phyloP scores from a whole-genome alignment of 2,888 invertebrate species.

The Cepaea hortensis region DNA sequence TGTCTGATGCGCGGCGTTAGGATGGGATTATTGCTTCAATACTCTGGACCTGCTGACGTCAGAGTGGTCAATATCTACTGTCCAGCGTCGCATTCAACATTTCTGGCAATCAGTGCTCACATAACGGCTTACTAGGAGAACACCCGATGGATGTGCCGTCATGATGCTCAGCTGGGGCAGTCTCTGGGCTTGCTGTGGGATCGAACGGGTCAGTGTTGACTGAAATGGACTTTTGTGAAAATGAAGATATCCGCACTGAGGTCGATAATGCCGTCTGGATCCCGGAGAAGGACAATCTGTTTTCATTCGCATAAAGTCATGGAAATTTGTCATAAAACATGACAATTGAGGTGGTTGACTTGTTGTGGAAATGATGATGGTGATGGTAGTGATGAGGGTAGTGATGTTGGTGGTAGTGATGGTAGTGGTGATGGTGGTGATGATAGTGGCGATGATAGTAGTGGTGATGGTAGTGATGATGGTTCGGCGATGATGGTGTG shows the following conservation, averaged over 20 bases:
- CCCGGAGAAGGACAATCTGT: background rate
- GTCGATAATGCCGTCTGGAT: slow-evolving; percentile 21
- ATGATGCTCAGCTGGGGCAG: background rate
- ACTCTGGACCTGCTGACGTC: slow-evolving; percentile 18
- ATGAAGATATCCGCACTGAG: background rate
- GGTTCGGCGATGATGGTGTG: too few relatives aligned
- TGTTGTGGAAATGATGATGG: too few relatives aligned
- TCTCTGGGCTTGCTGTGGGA: background rate
- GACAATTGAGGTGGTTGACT: background rate
- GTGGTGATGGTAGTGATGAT: too few relatives aligned
- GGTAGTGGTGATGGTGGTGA: too few relatives aligned
- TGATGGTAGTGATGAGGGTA: too few relatives aligned
- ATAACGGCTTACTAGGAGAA: background rate
- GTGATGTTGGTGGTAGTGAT: too few relatives aligned
- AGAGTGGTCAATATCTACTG: slow-evolving; percentile 34
- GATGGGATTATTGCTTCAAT: slow-evolving; percentile 34
- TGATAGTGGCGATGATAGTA: too few relatives aligned
- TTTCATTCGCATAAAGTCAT: background rate
- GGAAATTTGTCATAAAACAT: background rate
- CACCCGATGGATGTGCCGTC: too few relatives aligned
- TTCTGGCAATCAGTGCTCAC: background rate
- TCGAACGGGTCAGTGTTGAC: slow-evolving; percentile 5
- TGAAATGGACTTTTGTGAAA: slow-evolving; percentile 3
- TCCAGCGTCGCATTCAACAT: background rate
- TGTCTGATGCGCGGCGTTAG: slow-evolving; percentile 8